phyloP scores from a whole-genome alignment of 2,888 invertebrate genomes.

The Galeruca laticollis region DNA sequence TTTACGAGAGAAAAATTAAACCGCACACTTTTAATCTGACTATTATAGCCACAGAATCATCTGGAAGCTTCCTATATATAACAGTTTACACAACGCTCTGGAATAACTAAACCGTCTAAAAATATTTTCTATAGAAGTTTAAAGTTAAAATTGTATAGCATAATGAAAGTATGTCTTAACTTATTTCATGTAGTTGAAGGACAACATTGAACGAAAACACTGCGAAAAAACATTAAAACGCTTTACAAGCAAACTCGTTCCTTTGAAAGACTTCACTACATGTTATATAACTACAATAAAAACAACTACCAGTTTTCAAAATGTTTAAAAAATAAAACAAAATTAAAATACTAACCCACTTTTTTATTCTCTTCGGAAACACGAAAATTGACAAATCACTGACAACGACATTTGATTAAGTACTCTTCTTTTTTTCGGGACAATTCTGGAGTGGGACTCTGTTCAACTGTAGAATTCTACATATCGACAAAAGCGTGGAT shows the following conservation, averaged over 20 bases:
- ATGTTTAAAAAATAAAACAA: conserved; percentile 18
- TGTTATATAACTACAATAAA: conserved; percentile 12
- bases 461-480: too few species aligned
- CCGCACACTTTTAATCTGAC: conserved; percentile 6
- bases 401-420: conserved; percentile 14
- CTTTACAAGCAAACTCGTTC: conserved; percentile 14
- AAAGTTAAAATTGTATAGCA: conserved; percentile 34
- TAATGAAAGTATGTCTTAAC: conserved; percentile 27
- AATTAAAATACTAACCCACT: conserved; percentile 27
- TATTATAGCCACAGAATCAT: conserved; percentile 41
- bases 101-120: conserved; percentile 29
- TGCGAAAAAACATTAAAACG: conserved; percentile 13
- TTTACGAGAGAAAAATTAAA: conserved; percentile 14
- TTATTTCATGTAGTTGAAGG: conserved; percentile 26
- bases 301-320: conserved; percentile 3
- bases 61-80: conserved; percentile 44
- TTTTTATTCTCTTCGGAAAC: conserved; percentile 14
- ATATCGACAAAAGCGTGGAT: too few species aligned
- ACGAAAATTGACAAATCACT: conserved; percentile 5
- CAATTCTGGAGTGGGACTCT: too few species aligned
- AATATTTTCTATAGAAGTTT: conserved; percentile 32
- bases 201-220: conserved; percentile 24
- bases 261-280: not conserved
- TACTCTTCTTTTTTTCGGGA: not conserved
- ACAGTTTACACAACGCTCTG: conserved; percentile 25